Conservation (phyloP, 2,797 vertebrate genomes). For the Hybognathus amarus region DNA sequence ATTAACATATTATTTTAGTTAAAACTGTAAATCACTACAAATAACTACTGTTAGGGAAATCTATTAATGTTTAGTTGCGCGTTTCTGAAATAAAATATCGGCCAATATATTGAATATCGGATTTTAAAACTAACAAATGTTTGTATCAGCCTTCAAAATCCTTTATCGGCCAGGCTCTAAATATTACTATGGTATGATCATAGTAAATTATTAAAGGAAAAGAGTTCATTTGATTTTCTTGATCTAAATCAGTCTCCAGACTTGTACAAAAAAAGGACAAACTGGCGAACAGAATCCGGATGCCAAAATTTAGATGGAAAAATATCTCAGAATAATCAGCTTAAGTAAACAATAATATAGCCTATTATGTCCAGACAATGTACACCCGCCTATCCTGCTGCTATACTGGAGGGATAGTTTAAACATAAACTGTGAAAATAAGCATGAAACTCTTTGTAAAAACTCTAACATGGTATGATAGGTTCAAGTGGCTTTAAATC, state of each 20-base stretch:
- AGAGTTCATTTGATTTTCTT: not conserved
- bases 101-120: too few species aligned
- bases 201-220: not conserved
- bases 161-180: too few species aligned
- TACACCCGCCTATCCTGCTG: not conserved
- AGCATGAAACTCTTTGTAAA: not conserved
- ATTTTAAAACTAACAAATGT: too few species aligned
- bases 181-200: too few species aligned
- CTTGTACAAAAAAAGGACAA: not conserved
- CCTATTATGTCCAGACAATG: not conserved
- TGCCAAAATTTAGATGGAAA: not conserved
- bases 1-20: too few species aligned
- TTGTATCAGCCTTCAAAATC: too few species aligned
- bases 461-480: not conserved
- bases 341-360: not conserved
- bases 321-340: not conserved
- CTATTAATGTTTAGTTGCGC: too few species aligned
- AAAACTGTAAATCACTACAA: too few species aligned
- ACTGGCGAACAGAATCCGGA: not conserved
- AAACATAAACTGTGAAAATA: not conserved
- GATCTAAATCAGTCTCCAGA: not conserved
- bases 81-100: too few species aligned
- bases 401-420: not conserved
- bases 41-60: too few species aligned
- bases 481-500: not conserved